A percentile compares a stretch with the other conserved stretches of the same genome.
phyloP scores from a whole-genome alignment of 1,140 invertebrate species.

The Drosophila arizonae region DNA sequence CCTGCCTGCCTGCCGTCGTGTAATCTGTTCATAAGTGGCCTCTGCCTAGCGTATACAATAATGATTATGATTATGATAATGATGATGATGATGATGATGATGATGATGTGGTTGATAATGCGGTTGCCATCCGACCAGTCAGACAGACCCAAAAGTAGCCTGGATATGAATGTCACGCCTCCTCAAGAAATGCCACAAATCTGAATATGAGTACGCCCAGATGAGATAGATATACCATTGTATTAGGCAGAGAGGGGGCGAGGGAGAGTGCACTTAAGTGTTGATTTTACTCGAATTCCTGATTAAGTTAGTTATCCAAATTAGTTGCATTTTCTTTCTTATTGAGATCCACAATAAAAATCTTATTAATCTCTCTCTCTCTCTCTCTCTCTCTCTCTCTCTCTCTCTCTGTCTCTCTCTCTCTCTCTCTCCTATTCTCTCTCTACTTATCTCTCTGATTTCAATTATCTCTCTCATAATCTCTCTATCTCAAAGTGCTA shows the following conservation, averaged over 20 bases:
- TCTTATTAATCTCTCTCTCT: too few relatives aligned
- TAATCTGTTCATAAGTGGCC: conserved; percentile 72
- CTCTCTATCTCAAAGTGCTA: too few relatives aligned
- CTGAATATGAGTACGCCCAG: neutral
- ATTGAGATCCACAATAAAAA: too few relatives aligned
- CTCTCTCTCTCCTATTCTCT: too few relatives aligned
- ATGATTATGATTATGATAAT: conserved; percentile 19
- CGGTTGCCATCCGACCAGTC: conserved; percentile 18
- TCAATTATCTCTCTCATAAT: too few relatives aligned
- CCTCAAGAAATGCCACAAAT: neutral
- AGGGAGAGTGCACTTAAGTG: neutral
- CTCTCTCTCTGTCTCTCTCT: too few relatives aligned
- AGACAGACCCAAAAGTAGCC: neutral
- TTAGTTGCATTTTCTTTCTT: too few relatives aligned
- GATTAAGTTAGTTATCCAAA: too few relatives aligned
- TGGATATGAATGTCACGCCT: neutral
- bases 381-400: too few relatives aligned
- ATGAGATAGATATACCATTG: neutral
- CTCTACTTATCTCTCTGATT: too few relatives aligned
- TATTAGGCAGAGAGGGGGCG: neutral
- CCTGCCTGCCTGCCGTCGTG: conserved; percentile 20
- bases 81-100: conserved; percentile 28
- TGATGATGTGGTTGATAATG: conserved; percentile 45
- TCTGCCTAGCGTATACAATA: conserved; percentile 50
- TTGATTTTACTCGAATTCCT: too few relatives aligned